Percentiles rank a stretch among this genome's conserved stretches.
phyloP scores from a whole-genome alignment of 2,888 invertebrate genomes.

The Clivina fossor region DNA sequence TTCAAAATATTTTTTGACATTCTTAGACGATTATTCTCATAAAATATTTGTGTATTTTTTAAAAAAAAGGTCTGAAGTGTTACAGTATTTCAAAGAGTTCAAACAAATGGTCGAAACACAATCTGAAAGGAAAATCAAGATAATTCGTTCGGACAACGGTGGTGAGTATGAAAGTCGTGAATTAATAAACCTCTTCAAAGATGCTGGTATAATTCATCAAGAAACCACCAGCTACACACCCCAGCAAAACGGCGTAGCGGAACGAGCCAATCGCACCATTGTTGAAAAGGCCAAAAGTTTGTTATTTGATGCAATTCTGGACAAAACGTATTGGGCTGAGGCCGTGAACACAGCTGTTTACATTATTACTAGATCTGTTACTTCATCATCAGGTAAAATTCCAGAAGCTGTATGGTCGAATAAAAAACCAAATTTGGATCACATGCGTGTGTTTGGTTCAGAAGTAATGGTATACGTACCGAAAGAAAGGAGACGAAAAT shows the following conservation, averaged over 20 bases:
- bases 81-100: constrained; percentile 40
- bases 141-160: constrained; percentile 41
- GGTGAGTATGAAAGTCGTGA: constrained; percentile 35
- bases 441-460: constrained; percentile 47
- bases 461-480: constrained; percentile 44
- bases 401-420: constrained; percentile 46
- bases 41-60: constrained; percentile 44
- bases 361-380: not conserved
- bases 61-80: constrained; percentile 45
- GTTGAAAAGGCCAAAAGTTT: too few relatives aligned
- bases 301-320: constrained; percentile 39
- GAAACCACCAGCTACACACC: constrained; percentile 44
- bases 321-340: constrained; percentile 42
- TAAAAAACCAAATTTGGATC: constrained; percentile 43
- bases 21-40: constrained; percentile 45
- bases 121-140: constrained; percentile 37
- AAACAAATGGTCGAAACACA: constrained; percentile 41
- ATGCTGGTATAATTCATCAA: constrained; percentile 44
- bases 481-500: constrained; percentile 42
- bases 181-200: constrained; percentile 35
- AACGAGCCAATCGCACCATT: constrained; percentile 41
- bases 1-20: constrained; percentile 47
- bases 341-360: constrained; percentile 29
- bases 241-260: constrained; percentile 46
- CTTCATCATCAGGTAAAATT: constrained; percentile 30